Conservation (phyloP, 2,113 vertebrate genomes). For the Notarius lentiginosus region DNA sequence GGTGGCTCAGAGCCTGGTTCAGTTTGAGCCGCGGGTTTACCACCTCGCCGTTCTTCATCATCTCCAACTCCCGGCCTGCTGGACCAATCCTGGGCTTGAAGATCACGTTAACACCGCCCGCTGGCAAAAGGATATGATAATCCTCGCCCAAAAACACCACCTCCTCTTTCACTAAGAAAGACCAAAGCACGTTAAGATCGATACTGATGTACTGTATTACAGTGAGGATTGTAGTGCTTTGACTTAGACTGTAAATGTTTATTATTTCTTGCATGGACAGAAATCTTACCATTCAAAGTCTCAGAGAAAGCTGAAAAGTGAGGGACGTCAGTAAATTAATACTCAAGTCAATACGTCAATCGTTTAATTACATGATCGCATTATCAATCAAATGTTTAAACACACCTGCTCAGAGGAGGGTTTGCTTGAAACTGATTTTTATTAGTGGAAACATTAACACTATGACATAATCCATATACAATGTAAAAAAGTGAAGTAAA, state of each 20-base stretch:
- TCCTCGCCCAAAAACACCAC: slow-evolving; percentile 67
- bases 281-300: slow-evolving; percentile 63
- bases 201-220: neutral
- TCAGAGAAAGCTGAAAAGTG: slow-evolving; percentile 60
- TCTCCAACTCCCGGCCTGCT: slow-evolving; percentile 17
- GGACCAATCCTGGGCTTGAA: slow-evolving; percentile 55
- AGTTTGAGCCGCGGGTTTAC: slow-evolving; percentile 55
- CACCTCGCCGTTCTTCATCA: slow-evolving; percentile 59
- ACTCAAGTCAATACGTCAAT: neutral
- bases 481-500: neutral
- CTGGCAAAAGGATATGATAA: slow-evolving; percentile 65
- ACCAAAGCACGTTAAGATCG: neutral
- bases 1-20: slow-evolving; percentile 58
- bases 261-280: neutral
- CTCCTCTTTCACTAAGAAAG: slow-evolving; percentile 27
- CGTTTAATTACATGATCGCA: neutral
- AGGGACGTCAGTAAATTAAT: slow-evolving; percentile 7
- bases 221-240: neutral
- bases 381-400: neutral
- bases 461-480: neutral
- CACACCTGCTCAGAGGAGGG: neutral
- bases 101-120: slow-evolving; percentile 50
- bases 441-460: neutral
- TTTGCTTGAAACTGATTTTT: neutral
- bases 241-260: neutral